Base-by-base conservation (phyloP, 2,888 invertebrate genomes). In the Scelioninae gen. 1 region DNA sequence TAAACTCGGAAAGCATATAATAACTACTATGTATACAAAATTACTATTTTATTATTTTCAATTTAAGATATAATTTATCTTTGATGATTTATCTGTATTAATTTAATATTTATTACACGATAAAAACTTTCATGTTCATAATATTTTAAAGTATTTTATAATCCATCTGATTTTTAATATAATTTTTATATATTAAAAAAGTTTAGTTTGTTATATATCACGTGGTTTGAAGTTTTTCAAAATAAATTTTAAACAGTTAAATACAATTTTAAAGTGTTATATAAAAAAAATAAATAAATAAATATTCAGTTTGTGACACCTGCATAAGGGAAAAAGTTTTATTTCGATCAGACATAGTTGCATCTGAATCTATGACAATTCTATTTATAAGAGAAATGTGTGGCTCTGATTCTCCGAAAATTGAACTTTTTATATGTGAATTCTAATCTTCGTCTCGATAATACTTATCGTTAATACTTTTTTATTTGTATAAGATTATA, bases 241-340 rank as follows among this genome's bases (percentile, higher is more conserved):
- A 23, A 23, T 23, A 23, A 23, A 2, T 23, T n/a, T n/a, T n/a
- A n/a, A n/a, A n/a, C 38, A 38, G 1, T 38, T 5, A 38, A 38
- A 34, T 43, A 43, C 11, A 43, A 38, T 38, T n/a, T n/a, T 43
- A 5, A 47, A 47, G 15, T 15, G 1, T 47, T 15, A 0, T 6
- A 11, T 0, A 15, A 47, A 13, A 15, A 47, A 47, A 6, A 34
- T 34, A 7, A 7, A 34, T 8, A 34, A 9, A 8, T 8, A 38
- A 38, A 9, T 9, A 38, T 9, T 5, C 5, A 38, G 1, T 38
- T 38, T 38, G 38, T 38, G 5, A 38, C 8, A 47, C 5, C 5
- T 47, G 15, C 43, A 43, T 43, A 45, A 62, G 43, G 45, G 45
- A 32, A 62, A 45, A 13, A 47, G 45, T 62, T 45, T 62, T 62